Conservation (phyloP, 2,888 invertebrate species). For the Heliconius cydno region DNA sequence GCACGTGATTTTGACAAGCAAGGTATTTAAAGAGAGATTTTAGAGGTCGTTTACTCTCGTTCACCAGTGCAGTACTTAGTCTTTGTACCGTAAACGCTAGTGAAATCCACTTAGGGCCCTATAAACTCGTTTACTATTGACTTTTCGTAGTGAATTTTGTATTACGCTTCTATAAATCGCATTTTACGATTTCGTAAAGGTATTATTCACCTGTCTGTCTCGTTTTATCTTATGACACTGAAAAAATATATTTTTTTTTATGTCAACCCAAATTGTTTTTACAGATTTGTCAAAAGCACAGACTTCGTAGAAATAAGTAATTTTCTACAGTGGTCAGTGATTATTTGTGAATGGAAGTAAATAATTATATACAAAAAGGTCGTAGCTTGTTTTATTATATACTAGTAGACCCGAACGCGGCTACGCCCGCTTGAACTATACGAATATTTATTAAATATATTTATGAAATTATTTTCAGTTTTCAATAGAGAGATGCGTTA, state of each 20-base stretch:
- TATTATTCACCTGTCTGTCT: neutral
- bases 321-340: neutral
- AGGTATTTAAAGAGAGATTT: constrained; percentile 14
- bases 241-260: neutral
- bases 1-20: constrained; percentile 3
- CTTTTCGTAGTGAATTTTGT: constrained; percentile 36
- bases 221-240: neutral
- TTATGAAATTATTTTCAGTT: too few relatives aligned
- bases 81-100: constrained; percentile 48
- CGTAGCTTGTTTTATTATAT: neutral
- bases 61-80: constrained; percentile 30
- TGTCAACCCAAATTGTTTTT: neutral
- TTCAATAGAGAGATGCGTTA: too few relatives aligned
- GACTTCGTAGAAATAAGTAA: neutral
- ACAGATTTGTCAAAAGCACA: neutral
- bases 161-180: neutral
- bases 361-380: constrained; percentile 10
- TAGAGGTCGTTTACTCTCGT: constrained; percentile 22
- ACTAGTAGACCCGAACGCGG: too few relatives aligned
- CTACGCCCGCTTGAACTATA: too few relatives aligned
- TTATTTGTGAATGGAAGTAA: neutral
- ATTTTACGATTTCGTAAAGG: neutral
- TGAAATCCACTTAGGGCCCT: constrained; percentile 50
- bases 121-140: constrained; percentile 47
- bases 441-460: too few relatives aligned